A percentile compares a stretch with the other conserved stretches of the same genome.
Conservation (phyloP, 2,888 invertebrate species). For the Chymomyza procnemis region DNA sequence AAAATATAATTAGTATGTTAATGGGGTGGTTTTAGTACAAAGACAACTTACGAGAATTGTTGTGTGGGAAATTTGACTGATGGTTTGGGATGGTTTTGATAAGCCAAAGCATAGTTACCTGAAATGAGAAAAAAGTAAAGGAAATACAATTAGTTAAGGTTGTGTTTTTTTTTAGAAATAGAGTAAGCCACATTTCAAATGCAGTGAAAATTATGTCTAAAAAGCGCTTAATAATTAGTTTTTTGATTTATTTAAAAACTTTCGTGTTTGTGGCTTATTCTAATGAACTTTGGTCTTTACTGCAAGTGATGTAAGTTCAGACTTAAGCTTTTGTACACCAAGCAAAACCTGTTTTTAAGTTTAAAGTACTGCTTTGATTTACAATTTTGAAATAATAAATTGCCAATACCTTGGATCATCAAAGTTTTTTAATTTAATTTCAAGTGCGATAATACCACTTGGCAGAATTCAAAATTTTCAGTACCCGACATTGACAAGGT, state of each 20-base stretch:
- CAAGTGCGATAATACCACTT: too few relatives aligned
- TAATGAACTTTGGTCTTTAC: background rate
- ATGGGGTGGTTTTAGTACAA: constrained; percentile 1
- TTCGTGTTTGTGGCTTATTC: background rate
- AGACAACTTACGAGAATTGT: constrained; percentile 41
- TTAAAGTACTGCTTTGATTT: too few relatives aligned
- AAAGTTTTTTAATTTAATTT: too few relatives aligned
- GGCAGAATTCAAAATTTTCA: too few relatives aligned
- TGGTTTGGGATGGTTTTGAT: background rate
- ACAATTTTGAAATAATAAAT: too few relatives aligned
- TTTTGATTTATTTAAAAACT: background rate
- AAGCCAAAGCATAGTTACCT: constrained; percentile 49
- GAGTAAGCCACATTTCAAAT: background rate
- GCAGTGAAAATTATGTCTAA: background rate
- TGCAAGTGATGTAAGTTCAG: background rate
- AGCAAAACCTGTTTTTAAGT: too few relatives aligned
- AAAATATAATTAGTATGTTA: constrained; percentile 35
- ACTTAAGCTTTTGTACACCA: background rate
- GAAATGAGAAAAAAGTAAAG: constrained; percentile 24
- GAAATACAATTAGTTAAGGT: constrained; percentile 6
- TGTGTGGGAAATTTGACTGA: constrained; percentile 26
- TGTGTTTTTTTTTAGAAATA: background rate
- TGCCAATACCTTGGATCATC: too few relatives aligned
- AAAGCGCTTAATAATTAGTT: background rate
- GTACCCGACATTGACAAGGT: too few relatives aligned